These are phyloP conservation scores for Esperia sulphurella DNA, from an alignment of 2,888 invertebrate genomes.

Conservation along the genomic window DNA sequence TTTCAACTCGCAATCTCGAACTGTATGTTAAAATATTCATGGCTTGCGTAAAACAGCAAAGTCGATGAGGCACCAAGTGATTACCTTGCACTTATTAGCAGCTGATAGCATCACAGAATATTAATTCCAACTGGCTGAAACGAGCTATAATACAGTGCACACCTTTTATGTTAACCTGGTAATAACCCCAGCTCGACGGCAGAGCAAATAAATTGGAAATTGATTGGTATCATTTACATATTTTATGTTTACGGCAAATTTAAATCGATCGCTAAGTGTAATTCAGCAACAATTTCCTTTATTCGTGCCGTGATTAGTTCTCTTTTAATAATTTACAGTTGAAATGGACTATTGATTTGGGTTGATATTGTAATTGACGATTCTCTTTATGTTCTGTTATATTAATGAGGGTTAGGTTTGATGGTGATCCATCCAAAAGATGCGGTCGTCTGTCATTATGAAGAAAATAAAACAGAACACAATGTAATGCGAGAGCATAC, in stretches of 20 bases:
- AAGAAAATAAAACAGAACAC: slow-evolving; percentile 39
- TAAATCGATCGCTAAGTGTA: slow-evolving; percentile 17
- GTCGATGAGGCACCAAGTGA: slow-evolving; percentile 37
- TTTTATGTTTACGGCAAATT: slow-evolving; percentile 38
- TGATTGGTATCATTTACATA: slow-evolving; percentile 21
- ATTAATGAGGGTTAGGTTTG: slow-evolving; percentile 13
- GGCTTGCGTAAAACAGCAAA: slow-evolving; percentile 39
- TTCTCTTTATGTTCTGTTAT: neutral
- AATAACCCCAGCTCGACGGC: slow-evolving; percentile 29
- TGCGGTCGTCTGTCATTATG: slow-evolving; percentile 32
- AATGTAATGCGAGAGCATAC: slow-evolving; percentile 38
- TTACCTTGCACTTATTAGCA: slow-evolving; percentile 51
- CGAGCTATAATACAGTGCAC: slow-evolving; percentile 36
- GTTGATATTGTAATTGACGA: neutral
- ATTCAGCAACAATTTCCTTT: neutral
- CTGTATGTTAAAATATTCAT: slow-evolving; percentile 51
- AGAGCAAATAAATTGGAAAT: slow-evolving; percentile 32
- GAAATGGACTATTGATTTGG: slow-evolving; percentile 19
- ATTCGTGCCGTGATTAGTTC: neutral
- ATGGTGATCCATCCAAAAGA: slow-evolving; percentile 19
- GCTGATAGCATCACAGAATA: slow-evolving; percentile 48
- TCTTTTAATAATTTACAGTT: slow-evolving; percentile 5
- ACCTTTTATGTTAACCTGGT: slow-evolving; percentile 38
- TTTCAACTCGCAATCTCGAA: slow-evolving; percentile 20
- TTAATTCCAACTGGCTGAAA: slow-evolving; percentile 34